A percentile compares a stretch with the other conserved stretches of the same genome.
phyloP scores from a whole-genome alignment of 2,113 vertebrate genomes.

The Esox niger region DNA sequence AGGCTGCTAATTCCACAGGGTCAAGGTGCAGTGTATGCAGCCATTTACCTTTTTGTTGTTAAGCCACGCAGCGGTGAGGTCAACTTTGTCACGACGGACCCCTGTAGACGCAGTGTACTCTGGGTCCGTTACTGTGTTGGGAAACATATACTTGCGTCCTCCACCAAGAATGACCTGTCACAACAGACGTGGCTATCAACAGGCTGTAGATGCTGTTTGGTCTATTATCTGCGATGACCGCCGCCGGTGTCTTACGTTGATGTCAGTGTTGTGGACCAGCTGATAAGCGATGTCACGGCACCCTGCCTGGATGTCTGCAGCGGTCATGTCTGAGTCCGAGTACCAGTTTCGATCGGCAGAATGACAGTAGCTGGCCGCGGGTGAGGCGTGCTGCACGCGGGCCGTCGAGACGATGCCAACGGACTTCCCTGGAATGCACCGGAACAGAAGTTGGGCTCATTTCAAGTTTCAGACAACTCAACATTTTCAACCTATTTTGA shows the following conservation, averaged over 20 bases:
- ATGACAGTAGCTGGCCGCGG: conserved; percentile 70
- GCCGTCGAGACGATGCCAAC: conserved; percentile 79
- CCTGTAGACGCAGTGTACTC: conserved; percentile 58
- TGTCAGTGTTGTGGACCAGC: conserved; percentile 74
- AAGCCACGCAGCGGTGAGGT: conserved; percentile 70
- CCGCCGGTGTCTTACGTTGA: conserved; percentile 67
- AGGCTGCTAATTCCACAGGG: no score
- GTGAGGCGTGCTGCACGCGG: conserved; percentile 79
- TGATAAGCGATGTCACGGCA: conserved; percentile 76
- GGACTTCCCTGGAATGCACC: conserved; percentile 69
- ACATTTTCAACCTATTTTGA: no score
- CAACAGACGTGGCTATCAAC: neutral
- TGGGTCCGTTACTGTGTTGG: conserved; percentile 48
- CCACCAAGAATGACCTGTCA: conserved; percentile 79
- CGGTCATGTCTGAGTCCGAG: conserved; percentile 56
- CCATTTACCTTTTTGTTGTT: conserved; percentile 60
- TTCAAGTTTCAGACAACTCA: no score
- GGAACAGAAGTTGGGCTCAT: neutral
- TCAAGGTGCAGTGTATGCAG: neutral
- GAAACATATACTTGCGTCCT: conserved; percentile 76
- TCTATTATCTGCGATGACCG: no score
- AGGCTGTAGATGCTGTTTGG: neutral
- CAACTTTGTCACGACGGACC: conserved; percentile 53
- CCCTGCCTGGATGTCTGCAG: conserved; percentile 43
- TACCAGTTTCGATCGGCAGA: conserved; percentile 72